These are phyloP conservation scores for Gymnobelideus leadbeateri DNA, from an alignment of 2,113 vertebrate genomes.

Conservation along the genomic window DNA sequence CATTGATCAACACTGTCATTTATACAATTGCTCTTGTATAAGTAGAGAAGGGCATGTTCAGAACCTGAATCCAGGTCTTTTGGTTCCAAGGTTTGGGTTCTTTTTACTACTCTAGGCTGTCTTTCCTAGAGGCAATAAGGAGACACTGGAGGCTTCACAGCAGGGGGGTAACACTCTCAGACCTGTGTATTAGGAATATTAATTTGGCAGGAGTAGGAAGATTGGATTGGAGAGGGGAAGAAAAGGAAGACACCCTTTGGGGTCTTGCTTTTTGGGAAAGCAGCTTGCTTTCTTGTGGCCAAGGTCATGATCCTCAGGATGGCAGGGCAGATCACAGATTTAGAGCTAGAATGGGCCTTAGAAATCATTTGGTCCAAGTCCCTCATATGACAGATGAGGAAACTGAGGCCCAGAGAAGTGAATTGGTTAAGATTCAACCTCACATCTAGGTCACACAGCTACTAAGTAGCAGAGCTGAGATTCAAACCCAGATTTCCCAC, in stretches of 20 bases:
- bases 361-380: neutral
- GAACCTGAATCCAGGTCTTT: neutral
- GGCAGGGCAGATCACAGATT: neutral
- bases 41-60: neutral
- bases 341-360: neutral
- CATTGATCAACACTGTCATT: too few species aligned
- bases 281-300: neutral
- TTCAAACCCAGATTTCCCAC: neutral
- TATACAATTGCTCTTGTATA: too few species aligned
- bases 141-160: neutral
- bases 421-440: neutral
- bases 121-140: neutral
- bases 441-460: neutral
- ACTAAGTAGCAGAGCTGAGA: neutral
- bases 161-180: neutral
- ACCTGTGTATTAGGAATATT: neutral
- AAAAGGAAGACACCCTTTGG: neutral
- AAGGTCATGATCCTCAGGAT: neutral
- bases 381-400: neutral
- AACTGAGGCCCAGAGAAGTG: neutral
- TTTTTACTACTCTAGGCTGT: neutral
- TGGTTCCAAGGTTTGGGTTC: neutral
- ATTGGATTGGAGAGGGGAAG: neutral
- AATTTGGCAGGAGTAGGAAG: neutral
- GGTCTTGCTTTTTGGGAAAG: neutral